Evolutionary conservation across 1,140 invertebrate species (phyloP), one percentile per base, ranked within the genome.

Genomic region (Cydia fagiglandana): DNA sequence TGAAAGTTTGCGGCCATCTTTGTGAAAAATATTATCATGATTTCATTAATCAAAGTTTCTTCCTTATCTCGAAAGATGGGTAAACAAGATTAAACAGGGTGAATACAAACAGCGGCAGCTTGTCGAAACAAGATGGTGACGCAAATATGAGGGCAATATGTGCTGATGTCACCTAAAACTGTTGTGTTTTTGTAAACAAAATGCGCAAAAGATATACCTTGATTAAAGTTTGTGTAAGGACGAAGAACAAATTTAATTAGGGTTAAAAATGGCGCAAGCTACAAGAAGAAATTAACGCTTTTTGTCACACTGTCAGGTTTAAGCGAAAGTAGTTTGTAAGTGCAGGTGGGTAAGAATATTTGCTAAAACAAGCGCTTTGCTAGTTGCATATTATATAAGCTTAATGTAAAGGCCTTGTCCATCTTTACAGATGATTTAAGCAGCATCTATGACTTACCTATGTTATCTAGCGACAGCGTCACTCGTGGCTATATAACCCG

Each of bases 1-100:
- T 34, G 64, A 66, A 66, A 34, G 10, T 66, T 66, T 4, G 9
- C 15, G 28, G 64, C 28, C 64, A 24, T 64, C 24, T 66, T 66
- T n/a, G 30, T 34, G 24, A 30, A 66, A 34, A 66, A 66, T 38
- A 66, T 66, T 66, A 66, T 66, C 64, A 38, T 66, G 30, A 66
- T 66, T 66, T 38, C 64, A 66, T 66, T 66, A 66, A 66, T 66
- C 64, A 66, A 66, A 66, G 64, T 66, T 66, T 66, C 64, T 38
- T 66, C 24, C 9, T 64, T 30, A 30, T 64, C 64, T 30, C 9
- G 4, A 12, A 66, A 38, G 5, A 66, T 15, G n/a, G 12, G 64
- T 66, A 66, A 66, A 66, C 64, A 66, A 66, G 28, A 66, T 66
- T 34, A 66, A 66, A 66, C 28, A 15, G 64, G 13, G 4, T 66